Evolutionary conservation across 2,113 vertebrate genomes (phyloP).

Genomic region (Penelope pileata): DNA sequence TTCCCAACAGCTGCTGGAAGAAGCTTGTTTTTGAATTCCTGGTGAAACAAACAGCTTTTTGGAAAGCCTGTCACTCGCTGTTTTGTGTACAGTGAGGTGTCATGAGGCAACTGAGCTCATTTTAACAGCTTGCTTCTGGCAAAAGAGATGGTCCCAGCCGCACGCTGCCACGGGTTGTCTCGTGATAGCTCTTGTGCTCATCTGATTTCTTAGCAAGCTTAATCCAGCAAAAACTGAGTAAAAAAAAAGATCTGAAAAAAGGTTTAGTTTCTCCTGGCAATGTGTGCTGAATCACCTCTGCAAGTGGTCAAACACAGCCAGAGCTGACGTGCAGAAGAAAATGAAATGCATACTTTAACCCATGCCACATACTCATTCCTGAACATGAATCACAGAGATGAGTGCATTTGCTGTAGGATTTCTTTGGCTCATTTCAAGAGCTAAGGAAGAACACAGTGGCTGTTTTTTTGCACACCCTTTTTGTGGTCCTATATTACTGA

Average conservation of each 20-base stretch:
- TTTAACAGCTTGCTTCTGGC: slow-evolving; percentile 34
- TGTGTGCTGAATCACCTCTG: background rate
- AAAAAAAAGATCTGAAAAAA: background rate
- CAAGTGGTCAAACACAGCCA: background rate
- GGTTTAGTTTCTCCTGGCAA: background rate
- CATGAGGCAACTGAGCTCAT: slow-evolving; percentile 51
- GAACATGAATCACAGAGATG: background rate
- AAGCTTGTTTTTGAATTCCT: slow-evolving; percentile 41
- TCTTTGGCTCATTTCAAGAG: background rate
- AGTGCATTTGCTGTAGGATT: background rate
- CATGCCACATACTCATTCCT: background rate
- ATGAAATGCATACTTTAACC: background rate
- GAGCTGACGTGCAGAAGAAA: background rate
- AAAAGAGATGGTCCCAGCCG: background rate
- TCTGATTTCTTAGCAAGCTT: background rate
- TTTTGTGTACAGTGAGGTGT: slow-evolving; percentile 53
- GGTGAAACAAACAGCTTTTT: slow-evolving; percentile 51
- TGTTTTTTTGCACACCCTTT: background rate
- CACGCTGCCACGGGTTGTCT: background rate
- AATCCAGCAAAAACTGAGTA: background rate
- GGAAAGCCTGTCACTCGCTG: slow-evolving; percentile 47
- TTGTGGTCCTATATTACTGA: background rate
- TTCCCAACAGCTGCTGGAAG: slow-evolving; percentile 46
- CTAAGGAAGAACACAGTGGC: background rate
- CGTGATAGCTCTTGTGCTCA: background rate